Conservation (phyloP, 2,113 vertebrate genomes). For the Lophotis ruficrista region DNA sequence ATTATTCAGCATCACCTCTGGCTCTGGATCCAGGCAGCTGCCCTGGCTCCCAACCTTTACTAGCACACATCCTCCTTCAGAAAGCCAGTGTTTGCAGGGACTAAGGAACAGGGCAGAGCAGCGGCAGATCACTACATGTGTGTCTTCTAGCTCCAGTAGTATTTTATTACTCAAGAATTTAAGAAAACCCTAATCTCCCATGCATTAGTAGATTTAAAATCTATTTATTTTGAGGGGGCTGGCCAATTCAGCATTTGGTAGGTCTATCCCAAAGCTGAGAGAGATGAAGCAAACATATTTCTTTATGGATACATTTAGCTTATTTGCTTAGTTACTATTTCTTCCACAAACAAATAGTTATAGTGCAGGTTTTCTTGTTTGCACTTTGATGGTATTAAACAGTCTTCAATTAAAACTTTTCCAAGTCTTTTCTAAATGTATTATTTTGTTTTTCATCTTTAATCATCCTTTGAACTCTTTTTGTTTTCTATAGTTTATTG, state of each 20-base stretch:
- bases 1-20: background rate
- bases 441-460: background rate
- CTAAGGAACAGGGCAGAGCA: background rate
- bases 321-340: background rate
- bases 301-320: background rate
- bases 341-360: background rate
- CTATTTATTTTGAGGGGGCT: background rate
- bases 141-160: background rate
- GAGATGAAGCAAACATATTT: background rate
- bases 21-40: conserved; percentile 8
- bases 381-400: background rate
- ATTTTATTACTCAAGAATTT: background rate
- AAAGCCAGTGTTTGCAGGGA: background rate
- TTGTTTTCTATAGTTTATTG: background rate
- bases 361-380: background rate
- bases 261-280: background rate
- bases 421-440: background rate
- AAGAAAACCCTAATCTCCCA: background rate
- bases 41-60: background rate
- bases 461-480: background rate
- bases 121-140: background rate
- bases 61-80: background rate
- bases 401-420: background rate
- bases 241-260: background rate
- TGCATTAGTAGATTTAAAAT: background rate